Percentiles rank a stretch among this genome's conserved stretches.
phyloP scores from a whole-genome alignment of 1,140 invertebrate species.

The Schlechtendalia chinensis region DNA sequence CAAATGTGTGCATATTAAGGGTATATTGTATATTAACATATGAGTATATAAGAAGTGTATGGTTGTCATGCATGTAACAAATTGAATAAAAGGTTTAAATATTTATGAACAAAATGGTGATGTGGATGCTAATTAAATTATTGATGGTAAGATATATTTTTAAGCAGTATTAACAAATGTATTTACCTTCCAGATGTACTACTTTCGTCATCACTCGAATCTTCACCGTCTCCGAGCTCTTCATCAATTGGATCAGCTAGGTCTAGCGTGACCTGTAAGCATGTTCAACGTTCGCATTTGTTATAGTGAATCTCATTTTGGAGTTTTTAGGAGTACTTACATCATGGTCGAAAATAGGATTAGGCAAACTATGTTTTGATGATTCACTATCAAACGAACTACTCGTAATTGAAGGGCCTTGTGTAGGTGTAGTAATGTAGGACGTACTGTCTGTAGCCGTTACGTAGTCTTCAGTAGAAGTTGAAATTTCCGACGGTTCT shows the following conservation, averaged over 20 bases:
- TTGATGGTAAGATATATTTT: background rate
- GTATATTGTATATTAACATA: background rate
- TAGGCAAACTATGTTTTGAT: conserved; percentile 68
- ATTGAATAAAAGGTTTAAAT: conserved; percentile 8
- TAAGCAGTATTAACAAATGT: background rate
- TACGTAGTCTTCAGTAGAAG: conserved; percentile 83
- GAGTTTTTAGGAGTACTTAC: conserved; percentile 19
- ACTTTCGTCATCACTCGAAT: conserved; percentile 56
- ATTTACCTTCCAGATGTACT: conserved; percentile 61
- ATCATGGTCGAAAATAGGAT: conserved; percentile 29
- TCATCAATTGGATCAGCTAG: conserved; percentile 58
- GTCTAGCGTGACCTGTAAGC: conserved; percentile 56
- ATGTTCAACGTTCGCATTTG: background rate
- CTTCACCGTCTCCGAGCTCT: conserved; percentile 54
- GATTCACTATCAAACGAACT: conserved; percentile 80
- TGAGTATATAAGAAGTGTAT: conserved; percentile 11
- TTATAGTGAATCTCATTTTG: conserved; percentile 17
- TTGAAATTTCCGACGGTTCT: conserved; percentile 78
- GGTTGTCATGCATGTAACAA: conserved; percentile 20
- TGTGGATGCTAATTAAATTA: background rate
- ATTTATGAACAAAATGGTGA: background rate
- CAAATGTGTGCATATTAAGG: background rate
- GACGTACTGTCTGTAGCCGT: conserved; percentile 73
- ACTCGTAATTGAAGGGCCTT: conserved; percentile 56
- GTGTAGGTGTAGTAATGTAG: conserved; percentile 61